Evolutionary conservation across 1,140 invertebrate genomes (phyloP), one percentile per base, ranked within the genome.

Genomic region (Oryctes rhinoceros): DNA sequence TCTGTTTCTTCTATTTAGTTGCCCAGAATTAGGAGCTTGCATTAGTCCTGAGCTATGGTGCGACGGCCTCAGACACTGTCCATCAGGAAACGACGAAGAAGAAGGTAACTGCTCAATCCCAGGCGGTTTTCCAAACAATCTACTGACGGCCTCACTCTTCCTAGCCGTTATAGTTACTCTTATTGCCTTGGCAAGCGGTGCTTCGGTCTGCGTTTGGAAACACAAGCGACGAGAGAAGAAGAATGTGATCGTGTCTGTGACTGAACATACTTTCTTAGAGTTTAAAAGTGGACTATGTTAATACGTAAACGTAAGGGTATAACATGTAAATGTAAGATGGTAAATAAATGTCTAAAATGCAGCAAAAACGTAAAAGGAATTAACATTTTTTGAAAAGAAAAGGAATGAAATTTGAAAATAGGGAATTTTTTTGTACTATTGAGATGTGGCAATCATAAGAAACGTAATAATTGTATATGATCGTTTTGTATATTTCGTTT

Each of bases 21-120:
- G 93, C 84, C 92, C 93, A 0, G 93, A 94, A 84, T 86, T 94
- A 15, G 91, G 92, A 35, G 93, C 93, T 1, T 95, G 94, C 86
- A 94, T 95, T 81, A 93, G 91, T 81, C 89, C 92, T 0, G 89
- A 91, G 5, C 86, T 95, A 0, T 94, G 93, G 93, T 95, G 94
- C 86, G 93, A 95, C 84, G 93, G 93, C 0, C 88, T 91, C 1
- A 87, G 88, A 4, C 92, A 95, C 82, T 95, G 94, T 86, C 93
- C 93, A 0, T 94, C 92, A 0, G 93, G 93, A 24, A 92, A 91
- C 85, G 94, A 94, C 86, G 94, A 95, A 86, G 91, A 92, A 78
- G 90, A 92, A 83, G 85, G 88, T 20, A 94, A 95, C 84, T 95
- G 94, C 87, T 92, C 93, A 13, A 92, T 93, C 80, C 91, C 91